Evolutionary conservation across 2,113 vertebrate species (phyloP).

Genomic region (Cyanoderma ruficeps): DNA sequence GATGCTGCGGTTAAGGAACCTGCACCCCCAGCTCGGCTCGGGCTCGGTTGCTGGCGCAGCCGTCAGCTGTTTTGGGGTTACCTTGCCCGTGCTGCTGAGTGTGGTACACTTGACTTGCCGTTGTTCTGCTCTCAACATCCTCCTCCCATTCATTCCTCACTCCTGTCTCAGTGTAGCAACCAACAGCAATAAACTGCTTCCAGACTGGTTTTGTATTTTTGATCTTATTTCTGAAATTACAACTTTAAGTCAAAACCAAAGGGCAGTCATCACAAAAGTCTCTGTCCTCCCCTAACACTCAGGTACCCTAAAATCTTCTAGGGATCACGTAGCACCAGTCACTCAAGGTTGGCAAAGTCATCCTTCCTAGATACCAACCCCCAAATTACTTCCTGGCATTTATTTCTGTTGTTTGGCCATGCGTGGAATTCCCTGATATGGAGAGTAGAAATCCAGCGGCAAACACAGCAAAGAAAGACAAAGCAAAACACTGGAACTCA

Average conservation of each 20-base stretch:
- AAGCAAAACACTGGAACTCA: background rate
- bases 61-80: too few relatives aligned
- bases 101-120: accelerated
- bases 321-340: background rate
- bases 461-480: background rate
- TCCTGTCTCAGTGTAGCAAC: accelerated
- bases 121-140: accelerated
- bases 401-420: background rate
- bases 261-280: background rate
- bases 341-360: background rate
- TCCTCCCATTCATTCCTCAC: accelerated
- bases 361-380: background rate
- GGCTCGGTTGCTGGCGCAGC: background rate
- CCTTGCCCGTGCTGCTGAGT: accelerated
- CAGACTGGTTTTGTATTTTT: background rate
- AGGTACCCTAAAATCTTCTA: background rate
- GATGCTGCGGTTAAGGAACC: accelerated
- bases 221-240: background rate
- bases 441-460: background rate
- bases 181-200: background rate
- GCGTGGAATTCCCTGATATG: accelerated
- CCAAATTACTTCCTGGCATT: background rate
- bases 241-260: background rate
- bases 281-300: background rate
- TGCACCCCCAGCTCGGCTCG: accelerated